Evolutionary conservation across 2,113 vertebrate species (phyloP), one percentile per base, ranked within the genome.

Genomic region (Coregonus clupeaformis): DNA sequence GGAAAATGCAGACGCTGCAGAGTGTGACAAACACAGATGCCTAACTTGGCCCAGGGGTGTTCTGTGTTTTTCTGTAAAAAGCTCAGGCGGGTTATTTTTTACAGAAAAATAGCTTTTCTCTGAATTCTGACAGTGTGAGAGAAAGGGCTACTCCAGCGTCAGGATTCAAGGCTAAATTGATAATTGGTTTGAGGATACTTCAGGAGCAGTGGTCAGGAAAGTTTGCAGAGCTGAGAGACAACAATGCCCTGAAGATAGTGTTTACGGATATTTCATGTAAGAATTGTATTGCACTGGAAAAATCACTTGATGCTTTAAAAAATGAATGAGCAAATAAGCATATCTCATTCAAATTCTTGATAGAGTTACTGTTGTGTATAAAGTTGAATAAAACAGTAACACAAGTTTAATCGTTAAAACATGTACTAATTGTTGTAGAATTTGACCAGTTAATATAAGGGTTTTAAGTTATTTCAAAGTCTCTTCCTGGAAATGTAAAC

Each of bases 401-500:
- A 42, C 36, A 42, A 1, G 9, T 42, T 11, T 11, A 7, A 11
- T 42, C 2, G 36, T 42, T 42, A 7, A 22, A 9, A 60, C 3
- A 9, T 59, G 20, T 22, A 60, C 57, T 20, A 60, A 60, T 22
- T 60, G 57, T 60, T 60, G 11, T 22, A 60, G n/a, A 60, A 65
- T 65, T 16, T 29, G n/a, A 65, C 63, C 20, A 55, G 52, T 14
- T 20, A 18, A 55, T 55, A 0, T 55, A 55, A 55, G 18, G 20
- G 16, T 4, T 14, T 55, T 55, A 55, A 6, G 13, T 4, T 11
- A 60, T 60, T n/a, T 22, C 18, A 9, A 1, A 1, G 57, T 11
- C 18, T 59, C 57, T 60, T 22, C 1, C n/a, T 9, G n/a, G 57
- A 60, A 22, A 59, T 59, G 27, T 83, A 73, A 84, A 75, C 80